Percentiles rank a stretch among this genome's conserved stretches.
phyloP scores from a whole-genome alignment of 2,797 vertebrate genomes.

The Pantherophis alleghaniensis region DNA sequence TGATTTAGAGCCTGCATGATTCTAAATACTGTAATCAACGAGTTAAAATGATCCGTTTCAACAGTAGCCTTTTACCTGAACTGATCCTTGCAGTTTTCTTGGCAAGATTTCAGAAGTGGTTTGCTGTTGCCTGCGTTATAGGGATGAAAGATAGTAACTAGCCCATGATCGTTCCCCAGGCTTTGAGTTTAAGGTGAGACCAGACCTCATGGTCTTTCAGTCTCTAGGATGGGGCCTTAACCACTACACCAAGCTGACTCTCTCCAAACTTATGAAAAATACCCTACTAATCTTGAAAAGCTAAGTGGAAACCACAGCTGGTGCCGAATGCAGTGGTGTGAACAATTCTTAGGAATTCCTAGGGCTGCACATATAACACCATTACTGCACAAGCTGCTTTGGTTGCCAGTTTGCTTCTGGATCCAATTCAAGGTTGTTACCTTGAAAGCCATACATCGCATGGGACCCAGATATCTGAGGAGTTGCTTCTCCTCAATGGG shows the following conservation, averaged over 20 bases:
- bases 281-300: not conserved
- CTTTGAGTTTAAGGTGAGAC: not conserved
- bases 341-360: too few species aligned
- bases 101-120: not conserved
- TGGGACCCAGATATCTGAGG: not conserved
- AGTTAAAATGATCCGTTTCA: not conserved
- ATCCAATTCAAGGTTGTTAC: not conserved
- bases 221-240: not conserved
- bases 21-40: not conserved
- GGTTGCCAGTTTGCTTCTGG: not conserved
- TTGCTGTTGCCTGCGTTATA: not conserved
- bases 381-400: not conserved
- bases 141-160: not conserved
- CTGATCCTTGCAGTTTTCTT: not conserved
- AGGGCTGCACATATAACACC: too few species aligned
- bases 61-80: not conserved
- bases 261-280: not conserved
- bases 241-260: not conserved
- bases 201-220: not conserved
- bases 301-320: not conserved
- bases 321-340: not conserved
- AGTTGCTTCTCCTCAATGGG: not conserved
- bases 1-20: not conserved
- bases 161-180: not conserved
- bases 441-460: not conserved